Evolutionary conservation across 2,888 invertebrate species (phyloP), one percentile per base, ranked within the genome.

Genomic region (Tubulanus polymorphus): DNA sequence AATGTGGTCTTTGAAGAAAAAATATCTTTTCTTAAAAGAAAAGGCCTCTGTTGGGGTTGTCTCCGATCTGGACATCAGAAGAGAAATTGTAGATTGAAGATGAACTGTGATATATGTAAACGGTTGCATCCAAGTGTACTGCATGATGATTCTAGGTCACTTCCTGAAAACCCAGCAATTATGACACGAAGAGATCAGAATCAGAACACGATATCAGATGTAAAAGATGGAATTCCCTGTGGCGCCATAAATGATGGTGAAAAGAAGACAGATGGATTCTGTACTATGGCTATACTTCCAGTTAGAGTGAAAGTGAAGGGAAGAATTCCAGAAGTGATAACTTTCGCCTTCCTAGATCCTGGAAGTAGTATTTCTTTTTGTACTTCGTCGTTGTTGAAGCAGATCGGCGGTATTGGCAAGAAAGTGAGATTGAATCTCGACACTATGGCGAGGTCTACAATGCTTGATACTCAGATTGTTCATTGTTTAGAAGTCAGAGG

Each of bases 41-140:
- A 41, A 15, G 15, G 41, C 6, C 23, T 41, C 18, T 55, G 55
- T 26, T 55, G 28, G 32, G 35, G 51, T 28, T 55, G 55, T 41
- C 30, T 55, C 29, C 29, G 23, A 20, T 18, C 37, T 1, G 41
- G 20, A 8, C 41, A 41, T 51, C 41, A 25, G 20, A 55, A 30
- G 23, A 37, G 37, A 29, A 20, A 50, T 15, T 55, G 55, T 18
- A 8, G 25, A 23, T 25, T 23, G 29, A 55, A 41, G 28, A 41
- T 41, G 41, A 41, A 18, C 41, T 41, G 41, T 15, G 41, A 41
- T 23, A 41, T 23, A 3, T 41, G 41, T 41, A 15, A 15, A 3
- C 41, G 41, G 18, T 20, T 20, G 15, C 41, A 41, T 15, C 41
- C 41, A 20, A 41, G 20, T 3, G 6, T 41, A 8, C 29, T 55